Conservation (phyloP, 2,888 invertebrate genomes). For the Priocnemis perturbator region DNA sequence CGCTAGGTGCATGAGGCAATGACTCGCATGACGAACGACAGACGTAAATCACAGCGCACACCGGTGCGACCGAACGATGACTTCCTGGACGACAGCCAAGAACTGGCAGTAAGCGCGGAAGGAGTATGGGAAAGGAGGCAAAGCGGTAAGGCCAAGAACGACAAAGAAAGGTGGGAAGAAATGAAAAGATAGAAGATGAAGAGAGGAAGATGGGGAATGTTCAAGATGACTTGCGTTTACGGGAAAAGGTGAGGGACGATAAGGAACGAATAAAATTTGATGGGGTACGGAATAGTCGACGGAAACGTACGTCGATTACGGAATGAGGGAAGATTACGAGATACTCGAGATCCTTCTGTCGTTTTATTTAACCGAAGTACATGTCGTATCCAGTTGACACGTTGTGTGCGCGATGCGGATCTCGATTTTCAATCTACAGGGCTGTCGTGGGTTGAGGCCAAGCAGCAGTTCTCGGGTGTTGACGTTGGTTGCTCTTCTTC, state of each 20-base stretch:
- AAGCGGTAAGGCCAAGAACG: not conserved
- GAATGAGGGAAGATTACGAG: no score
- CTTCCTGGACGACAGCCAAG: slow-evolving; percentile 46
- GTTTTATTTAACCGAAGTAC: no score
- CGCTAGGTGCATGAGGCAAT: slow-evolving; percentile 21
- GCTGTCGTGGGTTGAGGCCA: no score
- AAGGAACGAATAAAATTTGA: not conserved
- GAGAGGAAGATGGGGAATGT: not conserved
- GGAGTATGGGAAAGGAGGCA: slow-evolving; percentile 18
- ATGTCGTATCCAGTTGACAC: no score
- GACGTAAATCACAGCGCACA: slow-evolving; percentile 47
- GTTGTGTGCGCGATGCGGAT: no score
- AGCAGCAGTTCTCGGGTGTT: no score
- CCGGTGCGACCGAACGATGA: slow-evolving; percentile 45
- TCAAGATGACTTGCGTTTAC: not conserved
- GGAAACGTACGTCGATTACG: no score
- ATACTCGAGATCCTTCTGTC: no score
- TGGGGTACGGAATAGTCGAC: not conserved
- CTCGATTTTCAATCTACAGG: no score
- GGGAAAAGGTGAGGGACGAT: not conserved
- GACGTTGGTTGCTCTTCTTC: no score
- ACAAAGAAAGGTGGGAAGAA: slow-evolving; percentile 1
- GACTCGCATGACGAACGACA: slow-evolving; percentile 48
- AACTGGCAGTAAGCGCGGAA: not conserved
- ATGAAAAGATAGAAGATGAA: not conserved